phyloP scores from a whole-genome alignment of 1,140 invertebrate species.

The Pseudobourletiella spinata region DNA sequence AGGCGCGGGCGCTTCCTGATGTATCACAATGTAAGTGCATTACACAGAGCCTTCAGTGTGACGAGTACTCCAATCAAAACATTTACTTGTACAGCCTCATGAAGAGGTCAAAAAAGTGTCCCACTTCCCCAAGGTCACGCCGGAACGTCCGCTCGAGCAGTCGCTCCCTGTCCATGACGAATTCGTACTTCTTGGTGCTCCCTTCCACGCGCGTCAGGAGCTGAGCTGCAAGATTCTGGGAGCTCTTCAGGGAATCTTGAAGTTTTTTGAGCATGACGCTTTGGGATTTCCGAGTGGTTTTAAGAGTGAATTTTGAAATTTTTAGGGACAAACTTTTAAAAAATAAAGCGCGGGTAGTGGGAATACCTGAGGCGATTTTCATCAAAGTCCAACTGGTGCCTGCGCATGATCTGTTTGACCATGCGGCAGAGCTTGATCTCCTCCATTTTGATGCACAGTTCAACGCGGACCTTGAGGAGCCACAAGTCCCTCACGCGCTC shows the following conservation, averaged over 20 bases:
- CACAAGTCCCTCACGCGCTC: conserved; percentile 4
- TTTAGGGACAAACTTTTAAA: neutral
- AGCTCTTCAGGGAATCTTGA: conserved; percentile 21
- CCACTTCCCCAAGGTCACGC: conserved; percentile 36
- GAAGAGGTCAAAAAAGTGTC: conserved; percentile 27
- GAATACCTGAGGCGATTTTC: conserved; percentile 16
- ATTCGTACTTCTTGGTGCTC: conserved; percentile 32
- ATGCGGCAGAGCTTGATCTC: conserved; percentile 24
- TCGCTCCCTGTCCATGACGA: conserved; percentile 39
- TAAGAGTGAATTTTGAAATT: neutral
- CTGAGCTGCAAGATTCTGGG: conserved; percentile 18
- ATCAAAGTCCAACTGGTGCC: conserved; percentile 12
- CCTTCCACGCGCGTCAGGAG: conserved; percentile 34
- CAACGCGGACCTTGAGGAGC: conserved; percentile 15
- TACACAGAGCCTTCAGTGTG: too few species aligned
- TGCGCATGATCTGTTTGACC: conserved; percentile 15
- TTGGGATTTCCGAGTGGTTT: neutral
- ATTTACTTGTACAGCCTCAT: conserved; percentile 33
- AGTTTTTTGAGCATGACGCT: conserved; percentile 17
- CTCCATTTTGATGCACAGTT: conserved; percentile 24
- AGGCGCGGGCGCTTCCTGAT: conserved; percentile 29
- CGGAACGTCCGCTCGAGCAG: conserved; percentile 42
- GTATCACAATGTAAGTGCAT: neutral
- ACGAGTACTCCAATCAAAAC: too few species aligned
- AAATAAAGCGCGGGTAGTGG: neutral